Base-by-base conservation (phyloP, 2,888 invertebrate genomes). In the Alviniconcha strummeri region DNA sequence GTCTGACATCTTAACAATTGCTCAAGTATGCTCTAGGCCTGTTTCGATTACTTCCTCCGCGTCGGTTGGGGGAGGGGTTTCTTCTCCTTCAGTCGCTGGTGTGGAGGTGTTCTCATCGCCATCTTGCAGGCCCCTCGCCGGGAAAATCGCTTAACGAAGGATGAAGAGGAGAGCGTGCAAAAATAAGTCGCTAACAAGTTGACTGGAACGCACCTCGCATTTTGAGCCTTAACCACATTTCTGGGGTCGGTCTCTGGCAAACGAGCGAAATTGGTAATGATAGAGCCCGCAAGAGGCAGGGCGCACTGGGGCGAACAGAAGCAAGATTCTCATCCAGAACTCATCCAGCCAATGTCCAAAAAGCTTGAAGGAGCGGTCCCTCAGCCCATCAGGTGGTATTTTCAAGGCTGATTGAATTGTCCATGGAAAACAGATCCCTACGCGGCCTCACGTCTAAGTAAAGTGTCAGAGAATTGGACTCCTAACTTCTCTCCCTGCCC, bases 21-120 rank as follows among this genome's bases (percentile, higher is more conserved):
- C 84, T 60, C 81, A 85, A 85, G 85, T 84, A 85, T 85, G 84
- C 85, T 85, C 84, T 77, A 85, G 84, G 84, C 82, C 69, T 83
- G 79, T 83, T 85, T 85, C 83, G 79, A 82, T 85, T 83, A 84
- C 85, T 56, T 72, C 78, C 69, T 36, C 69, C 69, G 17, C n/a
- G 82, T 74, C 76, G 69, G 11, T 56, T 17, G 52, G 69, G 55
- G 7, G 82, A 19, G 74, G 72, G 78, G 81, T 75, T 17, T 55
- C 75, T 75, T 82, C 75, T 72, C 71, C 60, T 55, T 56, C 57
- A 67, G 72, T 64, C 54, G 81, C 81, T 57, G n/a, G 69, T 71
- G n/a, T 19, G 4, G 64, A 57, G 78, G 56, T 7, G 57, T 52
- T 19, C 64, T 64, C 56, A 79, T 79, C 78, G 84, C 83, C 85